A percentile compares a stretch with the other conserved stretches of the same genome.
phyloP scores from a whole-genome alignment of 1,140 invertebrate species.

The Thrips palmi region DNA sequence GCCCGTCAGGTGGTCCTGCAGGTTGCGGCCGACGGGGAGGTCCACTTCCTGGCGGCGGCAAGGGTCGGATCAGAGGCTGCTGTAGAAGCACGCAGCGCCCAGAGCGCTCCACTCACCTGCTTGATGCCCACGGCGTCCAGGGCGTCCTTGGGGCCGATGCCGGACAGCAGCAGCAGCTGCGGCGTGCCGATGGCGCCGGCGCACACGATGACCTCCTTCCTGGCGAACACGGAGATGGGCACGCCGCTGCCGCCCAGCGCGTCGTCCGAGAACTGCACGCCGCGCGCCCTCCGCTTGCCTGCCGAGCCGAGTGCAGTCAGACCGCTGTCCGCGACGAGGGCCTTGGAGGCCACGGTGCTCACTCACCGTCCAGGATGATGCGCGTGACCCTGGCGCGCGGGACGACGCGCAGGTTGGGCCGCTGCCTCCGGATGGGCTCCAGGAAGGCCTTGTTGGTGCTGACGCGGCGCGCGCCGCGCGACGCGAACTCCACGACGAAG shows the following conservation, averaged over 20 bases:
- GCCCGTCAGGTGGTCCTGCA: constrained; percentile 24
- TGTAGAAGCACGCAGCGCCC: no score
- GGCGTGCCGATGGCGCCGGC: constrained; percentile 49
- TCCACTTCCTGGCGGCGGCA: no score
- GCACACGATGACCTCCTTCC: constrained; percentile 54
- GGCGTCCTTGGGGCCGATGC: constrained; percentile 46
- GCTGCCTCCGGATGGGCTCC: constrained; percentile 39
- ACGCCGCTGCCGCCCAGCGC: no score
- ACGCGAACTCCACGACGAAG: constrained; percentile 35
- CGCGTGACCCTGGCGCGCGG: constrained; percentile 49
- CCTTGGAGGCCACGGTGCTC: no score
- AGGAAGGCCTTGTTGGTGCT: constrained; percentile 58
- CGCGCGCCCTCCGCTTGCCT: constrained; percentile 21
- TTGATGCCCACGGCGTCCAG: constrained; percentile 25
- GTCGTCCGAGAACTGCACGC: constrained; percentile 33
- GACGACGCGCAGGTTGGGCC: constrained; percentile 49
- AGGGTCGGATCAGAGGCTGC: no score
- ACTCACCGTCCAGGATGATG: constrained; percentile 34
- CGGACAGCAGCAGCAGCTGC: constrained; percentile 53
- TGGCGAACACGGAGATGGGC: constrained; percentile 29
- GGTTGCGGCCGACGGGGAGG: constrained; percentile 27
- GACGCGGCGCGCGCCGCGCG: constrained; percentile 36
- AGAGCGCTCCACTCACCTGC: not conserved
- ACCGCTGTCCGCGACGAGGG: no score
- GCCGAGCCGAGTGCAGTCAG: no score